phyloP scores from a whole-genome alignment of 2,888 invertebrate genomes.

The Himalopsyche anomala region DNA sequence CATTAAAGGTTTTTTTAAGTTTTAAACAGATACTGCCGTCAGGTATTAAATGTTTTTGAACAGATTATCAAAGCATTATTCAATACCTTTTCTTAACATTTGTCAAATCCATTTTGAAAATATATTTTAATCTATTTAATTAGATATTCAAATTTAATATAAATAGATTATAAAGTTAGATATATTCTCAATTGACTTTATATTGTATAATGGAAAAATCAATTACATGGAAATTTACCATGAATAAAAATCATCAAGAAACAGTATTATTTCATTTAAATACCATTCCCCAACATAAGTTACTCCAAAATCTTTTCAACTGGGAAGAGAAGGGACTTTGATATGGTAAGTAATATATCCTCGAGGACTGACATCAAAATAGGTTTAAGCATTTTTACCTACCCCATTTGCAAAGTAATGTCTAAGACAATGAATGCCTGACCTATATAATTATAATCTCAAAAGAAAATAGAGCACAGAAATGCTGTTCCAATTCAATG shows the following conservation, averaged over 20 bases:
- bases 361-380: no score
- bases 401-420: no score
- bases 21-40: constrained; percentile 17
- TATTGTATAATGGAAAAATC: constrained; percentile 1
- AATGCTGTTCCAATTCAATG: no score
- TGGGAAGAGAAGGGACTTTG: no score
- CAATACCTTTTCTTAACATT: background rate
- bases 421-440: no score
- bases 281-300: no score
- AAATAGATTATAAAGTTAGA: background rate
- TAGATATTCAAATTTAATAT: background rate
- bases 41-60: background rate
- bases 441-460: no score
- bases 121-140: background rate
- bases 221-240: background rate
- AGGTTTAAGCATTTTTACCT: no score
- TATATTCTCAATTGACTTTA: background rate
- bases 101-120: background rate
- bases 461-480: no score
- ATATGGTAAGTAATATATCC: no score
- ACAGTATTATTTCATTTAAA: background rate
- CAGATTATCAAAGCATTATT: constrained; percentile 7
- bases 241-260: constrained; percentile 30
- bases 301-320: no score
- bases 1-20: background rate